Evolutionary conservation across 2,113 vertebrate species (phyloP).

Genomic region (Heteronetta atricapilla): DNA sequence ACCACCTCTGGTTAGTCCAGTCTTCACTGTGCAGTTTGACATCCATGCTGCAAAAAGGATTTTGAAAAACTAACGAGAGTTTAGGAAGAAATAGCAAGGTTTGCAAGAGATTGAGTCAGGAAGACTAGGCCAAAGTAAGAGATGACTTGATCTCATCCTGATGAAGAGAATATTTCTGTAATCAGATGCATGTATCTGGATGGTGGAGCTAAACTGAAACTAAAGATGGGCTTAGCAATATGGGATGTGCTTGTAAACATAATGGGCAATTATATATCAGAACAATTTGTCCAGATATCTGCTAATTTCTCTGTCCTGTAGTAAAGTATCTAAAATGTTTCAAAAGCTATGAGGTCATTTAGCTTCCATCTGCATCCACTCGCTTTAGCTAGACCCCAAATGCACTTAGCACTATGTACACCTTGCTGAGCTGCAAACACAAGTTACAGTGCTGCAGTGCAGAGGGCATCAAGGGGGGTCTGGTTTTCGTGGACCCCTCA

Average conservation of each 20-base stretch:
- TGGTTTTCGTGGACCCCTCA: background rate
- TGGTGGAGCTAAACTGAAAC: background rate
- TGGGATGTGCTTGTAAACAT: background rate
- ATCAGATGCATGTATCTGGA: background rate
- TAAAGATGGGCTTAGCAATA: background rate
- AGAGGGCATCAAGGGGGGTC: background rate
- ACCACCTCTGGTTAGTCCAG: background rate
- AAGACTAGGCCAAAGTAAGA: background rate
- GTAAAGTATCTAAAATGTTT: background rate
- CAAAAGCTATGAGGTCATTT: background rate
- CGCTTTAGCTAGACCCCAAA: background rate
- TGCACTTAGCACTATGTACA: no score
- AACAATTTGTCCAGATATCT: background rate
- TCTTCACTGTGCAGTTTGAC: background rate
- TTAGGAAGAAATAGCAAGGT: background rate
- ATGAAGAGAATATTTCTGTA: background rate
- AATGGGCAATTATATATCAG: background rate
- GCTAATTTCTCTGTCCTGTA: background rate
- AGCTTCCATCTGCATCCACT: background rate
- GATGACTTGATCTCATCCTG: background rate
- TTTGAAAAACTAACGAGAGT: background rate
- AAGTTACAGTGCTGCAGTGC: background rate
- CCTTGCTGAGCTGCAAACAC: background rate
- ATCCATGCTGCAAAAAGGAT: background rate
- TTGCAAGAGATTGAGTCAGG: background rate